Conservation (phyloP, 2,797 vertebrate species). For the Phoxinus dragarum region DNA sequence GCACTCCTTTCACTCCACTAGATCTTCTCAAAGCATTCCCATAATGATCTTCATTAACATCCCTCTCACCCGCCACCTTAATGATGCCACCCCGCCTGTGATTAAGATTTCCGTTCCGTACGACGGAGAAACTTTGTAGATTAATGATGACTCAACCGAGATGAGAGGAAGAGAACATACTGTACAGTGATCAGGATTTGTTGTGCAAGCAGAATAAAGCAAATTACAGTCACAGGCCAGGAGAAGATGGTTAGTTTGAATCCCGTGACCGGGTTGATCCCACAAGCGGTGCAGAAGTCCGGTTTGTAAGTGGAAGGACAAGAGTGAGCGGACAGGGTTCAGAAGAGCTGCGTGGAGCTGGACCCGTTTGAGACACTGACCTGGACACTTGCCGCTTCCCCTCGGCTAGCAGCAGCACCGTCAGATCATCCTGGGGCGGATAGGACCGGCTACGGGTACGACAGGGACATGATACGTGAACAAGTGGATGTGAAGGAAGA, state of each 20-base stretch:
- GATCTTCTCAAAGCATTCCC: not conserved
- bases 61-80: not conserved
- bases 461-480: constrained; percentile 50
- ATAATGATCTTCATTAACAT: not conserved
- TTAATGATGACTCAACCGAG: not conserved
- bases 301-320: not conserved
- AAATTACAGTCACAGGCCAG: not conserved
- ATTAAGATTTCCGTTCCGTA: not conserved
- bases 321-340: not conserved
- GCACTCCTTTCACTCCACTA: not conserved
- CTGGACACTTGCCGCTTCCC: constrained; percentile 78
- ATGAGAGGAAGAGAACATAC: not conserved
- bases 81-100: not conserved
- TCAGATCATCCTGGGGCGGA: constrained; percentile 74
- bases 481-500: constrained; percentile 17
- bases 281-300: not conserved
- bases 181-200: constrained; percentile 1
- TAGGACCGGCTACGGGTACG: constrained; percentile 46
- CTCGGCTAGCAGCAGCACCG: constrained; percentile 74
- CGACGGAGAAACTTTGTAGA: not conserved
- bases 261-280: not conserved
- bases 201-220: constrained; percentile 21
- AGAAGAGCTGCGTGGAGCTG: not conserved
- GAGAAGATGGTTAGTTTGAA: constrained; percentile 29
- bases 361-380: constrained; percentile 71